Conservation (phyloP, 2,113 vertebrate genomes). For the Osmerus mordax region DNA sequence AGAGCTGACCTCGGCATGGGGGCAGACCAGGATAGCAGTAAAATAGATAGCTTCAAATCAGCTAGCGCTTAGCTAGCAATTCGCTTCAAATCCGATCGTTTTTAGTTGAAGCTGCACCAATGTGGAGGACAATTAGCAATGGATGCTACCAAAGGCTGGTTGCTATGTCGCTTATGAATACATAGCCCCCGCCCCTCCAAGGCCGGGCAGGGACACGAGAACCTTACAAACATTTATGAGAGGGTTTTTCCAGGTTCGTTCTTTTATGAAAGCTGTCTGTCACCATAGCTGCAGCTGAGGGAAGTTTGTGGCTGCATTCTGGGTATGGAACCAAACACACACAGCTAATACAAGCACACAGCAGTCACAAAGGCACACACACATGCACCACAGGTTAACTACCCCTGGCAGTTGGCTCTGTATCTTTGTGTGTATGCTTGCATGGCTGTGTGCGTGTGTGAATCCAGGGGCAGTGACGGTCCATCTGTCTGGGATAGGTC, state of each 20-base stretch:
- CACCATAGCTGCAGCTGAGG: slow-evolving; percentile 40
- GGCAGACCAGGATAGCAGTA: slow-evolving; percentile 31
- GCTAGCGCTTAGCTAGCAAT: too few species aligned
- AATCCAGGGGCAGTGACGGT: neutral
- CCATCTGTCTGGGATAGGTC: slow-evolving; percentile 15
- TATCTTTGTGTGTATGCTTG: slow-evolving; percentile 38
- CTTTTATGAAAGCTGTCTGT: slow-evolving; percentile 22
- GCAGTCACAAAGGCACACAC: slow-evolving; percentile 38
- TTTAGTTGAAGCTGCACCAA: slow-evolving; percentile 4
- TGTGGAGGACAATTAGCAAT: slow-evolving; percentile 34
- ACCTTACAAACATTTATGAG: slow-evolving; percentile 41
- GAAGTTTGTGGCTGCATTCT: slow-evolving; percentile 43
- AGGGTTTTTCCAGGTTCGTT: slow-evolving; percentile 48
- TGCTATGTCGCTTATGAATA: slow-evolving; percentile 1
- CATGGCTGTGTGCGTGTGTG: slow-evolving; percentile 8
- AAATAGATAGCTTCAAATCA: slow-evolving; percentile 4
- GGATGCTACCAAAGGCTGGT: slow-evolving; percentile 22
- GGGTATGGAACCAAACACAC: slow-evolving; percentile 41
- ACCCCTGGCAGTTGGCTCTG: slow-evolving; percentile 2
- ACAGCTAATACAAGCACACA: slow-evolving; percentile 29
- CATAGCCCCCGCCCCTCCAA: slow-evolving; percentile 39
- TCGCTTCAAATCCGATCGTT: too few species aligned
- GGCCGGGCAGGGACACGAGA: slow-evolving; percentile 9
- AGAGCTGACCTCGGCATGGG: slow-evolving; percentile 26
- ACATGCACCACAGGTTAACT: slow-evolving; percentile 28